Evolutionary conservation across 1,140 invertebrate species (phyloP).

Genomic region (Ctenoplectra terminalis): DNA sequence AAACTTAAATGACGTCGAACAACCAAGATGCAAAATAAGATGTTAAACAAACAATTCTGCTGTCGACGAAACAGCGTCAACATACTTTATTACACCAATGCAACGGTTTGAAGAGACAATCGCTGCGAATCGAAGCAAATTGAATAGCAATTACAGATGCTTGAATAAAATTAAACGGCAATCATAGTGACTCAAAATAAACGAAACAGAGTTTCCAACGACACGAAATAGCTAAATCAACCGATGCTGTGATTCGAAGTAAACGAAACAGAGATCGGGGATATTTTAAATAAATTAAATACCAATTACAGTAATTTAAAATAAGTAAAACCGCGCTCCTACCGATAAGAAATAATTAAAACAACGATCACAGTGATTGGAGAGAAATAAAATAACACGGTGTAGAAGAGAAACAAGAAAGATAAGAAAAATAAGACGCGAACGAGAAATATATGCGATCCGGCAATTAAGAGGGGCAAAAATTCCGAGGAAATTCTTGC

Average conservation of each 20-base stretch:
- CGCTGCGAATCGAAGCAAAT: no score
- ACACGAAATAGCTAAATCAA: no score
- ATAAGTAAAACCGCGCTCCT: background rate
- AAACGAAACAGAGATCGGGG: no score
- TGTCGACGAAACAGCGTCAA: no score
- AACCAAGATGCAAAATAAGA: no score
- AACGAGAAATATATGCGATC: background rate
- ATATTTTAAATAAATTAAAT: background rate
- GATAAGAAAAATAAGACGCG: no score
- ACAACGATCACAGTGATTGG: background rate
- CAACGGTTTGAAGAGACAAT: no score
- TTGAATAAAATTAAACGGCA: background rate
- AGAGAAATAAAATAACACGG: background rate
- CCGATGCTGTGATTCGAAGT: no score
- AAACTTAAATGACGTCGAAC: background rate
- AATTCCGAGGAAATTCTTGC: constrained; percentile 13
- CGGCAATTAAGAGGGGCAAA: constrained; percentile 7
- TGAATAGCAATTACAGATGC: background rate
- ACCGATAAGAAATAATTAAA: background rate
- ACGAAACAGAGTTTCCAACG: no score
- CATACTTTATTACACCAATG: no score
- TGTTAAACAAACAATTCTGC: no score
- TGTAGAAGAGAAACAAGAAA: background rate
- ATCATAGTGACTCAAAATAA: no score
- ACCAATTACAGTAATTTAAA: background rate